phyloP scores from a whole-genome alignment of 2,888 invertebrate genomes.

The Phlogophora meticulosa region DNA sequence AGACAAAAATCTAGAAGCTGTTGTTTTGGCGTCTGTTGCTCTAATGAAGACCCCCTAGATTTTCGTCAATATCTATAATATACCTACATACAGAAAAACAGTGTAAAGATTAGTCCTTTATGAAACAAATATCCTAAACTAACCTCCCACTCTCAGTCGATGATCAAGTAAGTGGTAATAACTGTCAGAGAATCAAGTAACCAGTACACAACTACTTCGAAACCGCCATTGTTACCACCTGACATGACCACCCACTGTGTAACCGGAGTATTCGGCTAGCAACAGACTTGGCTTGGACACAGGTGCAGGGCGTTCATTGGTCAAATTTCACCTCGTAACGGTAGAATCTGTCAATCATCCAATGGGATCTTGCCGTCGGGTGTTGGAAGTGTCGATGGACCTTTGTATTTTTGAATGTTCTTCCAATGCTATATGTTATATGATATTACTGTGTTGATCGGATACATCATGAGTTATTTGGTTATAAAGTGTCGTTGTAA shows the following conservation, averaged over 20 bases:
- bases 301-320: background rate
- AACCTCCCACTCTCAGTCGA: constrained; percentile 29
- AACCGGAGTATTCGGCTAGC: constrained; percentile 31
- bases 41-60: too few species aligned
- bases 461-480: constrained; percentile 45
- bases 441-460: constrained; percentile 58
- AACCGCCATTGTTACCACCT: constrained; percentile 68
- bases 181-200: constrained; percentile 55
- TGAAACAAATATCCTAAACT: constrained; percentile 13
- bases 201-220: constrained; percentile 63
- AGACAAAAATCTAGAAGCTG: too few species aligned
- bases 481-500: constrained; percentile 47
- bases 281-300: constrained; percentile 12
- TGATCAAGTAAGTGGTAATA: constrained; percentile 52
- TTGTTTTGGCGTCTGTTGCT: too few species aligned
- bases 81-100: too few species aligned
- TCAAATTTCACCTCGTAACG: background rate
- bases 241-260: constrained; percentile 71
- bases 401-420: background rate
- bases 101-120: too few species aligned
- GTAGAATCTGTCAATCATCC: constrained; percentile 4
- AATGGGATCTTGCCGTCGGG: background rate
- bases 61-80: too few species aligned
- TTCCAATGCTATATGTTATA: constrained; percentile 48
- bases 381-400: constrained; percentile 10